phyloP scores from a whole-genome alignment of 1,140 invertebrate genomes.

The Papilio dardanus region DNA sequence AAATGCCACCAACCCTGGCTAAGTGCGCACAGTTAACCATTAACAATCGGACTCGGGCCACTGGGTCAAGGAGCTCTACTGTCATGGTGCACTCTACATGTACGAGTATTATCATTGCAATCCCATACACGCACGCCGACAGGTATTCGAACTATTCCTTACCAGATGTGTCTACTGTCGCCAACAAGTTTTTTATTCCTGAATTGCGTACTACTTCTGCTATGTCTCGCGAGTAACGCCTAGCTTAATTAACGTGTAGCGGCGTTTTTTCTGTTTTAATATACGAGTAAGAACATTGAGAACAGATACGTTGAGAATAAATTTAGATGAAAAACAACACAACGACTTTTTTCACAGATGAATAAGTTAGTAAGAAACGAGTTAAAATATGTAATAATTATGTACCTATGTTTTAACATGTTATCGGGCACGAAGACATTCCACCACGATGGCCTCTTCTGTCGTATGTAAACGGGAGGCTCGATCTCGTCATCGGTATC shows the following conservation, averaged over 20 bases:
- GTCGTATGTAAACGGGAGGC: constrained; percentile 83
- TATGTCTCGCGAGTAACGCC: constrained; percentile 6
- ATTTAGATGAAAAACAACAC: constrained; percentile 4
- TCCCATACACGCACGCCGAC: constrained; percentile 50
- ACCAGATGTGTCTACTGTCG: constrained; percentile 40
- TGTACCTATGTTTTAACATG: constrained; percentile 85
- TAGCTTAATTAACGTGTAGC: not conserved
- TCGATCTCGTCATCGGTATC: constrained; percentile 82
- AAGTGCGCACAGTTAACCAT: constrained; percentile 50
- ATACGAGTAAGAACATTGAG: not conserved
- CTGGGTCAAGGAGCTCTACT: constrained; percentile 70
- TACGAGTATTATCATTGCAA: constrained; percentile 64
- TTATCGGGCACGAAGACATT: constrained; percentile 91
- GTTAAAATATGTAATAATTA: not conserved
- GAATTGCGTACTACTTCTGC: constrained; percentile 35
- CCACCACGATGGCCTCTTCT: constrained; percentile 93
- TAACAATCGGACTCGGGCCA: constrained; percentile 59
- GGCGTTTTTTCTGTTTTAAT: not conserved
- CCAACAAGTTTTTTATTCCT: constrained; percentile 42
- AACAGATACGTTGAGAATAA: not conserved
- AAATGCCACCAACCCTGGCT: constrained; percentile 48
- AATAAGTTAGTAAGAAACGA: constrained; percentile 13
- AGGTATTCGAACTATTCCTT: constrained; percentile 40
- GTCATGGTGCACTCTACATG: constrained; percentile 55
- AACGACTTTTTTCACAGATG: constrained; percentile 6